Conservation (phyloP, 2,797 vertebrate genomes). For the Eulemur mongoz region DNA sequence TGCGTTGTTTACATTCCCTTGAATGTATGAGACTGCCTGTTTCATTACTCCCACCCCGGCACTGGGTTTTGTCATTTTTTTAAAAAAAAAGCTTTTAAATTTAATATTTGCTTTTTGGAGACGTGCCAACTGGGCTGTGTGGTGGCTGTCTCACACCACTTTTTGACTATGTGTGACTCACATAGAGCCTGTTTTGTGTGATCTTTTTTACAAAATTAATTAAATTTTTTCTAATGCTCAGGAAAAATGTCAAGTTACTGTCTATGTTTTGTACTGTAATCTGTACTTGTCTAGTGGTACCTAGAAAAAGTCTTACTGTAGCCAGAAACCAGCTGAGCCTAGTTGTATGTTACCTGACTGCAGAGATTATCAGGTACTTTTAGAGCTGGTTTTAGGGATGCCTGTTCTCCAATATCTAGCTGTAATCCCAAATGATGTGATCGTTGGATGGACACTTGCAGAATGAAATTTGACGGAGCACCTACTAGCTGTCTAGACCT, state of each 20-base stretch:
- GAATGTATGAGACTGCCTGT: neutral
- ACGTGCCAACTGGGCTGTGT: neutral
- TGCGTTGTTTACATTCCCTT: neutral
- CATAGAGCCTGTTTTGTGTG: neutral
- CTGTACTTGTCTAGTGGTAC: neutral
- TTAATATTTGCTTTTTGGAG: conserved; percentile 45
- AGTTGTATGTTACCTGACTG: neutral
- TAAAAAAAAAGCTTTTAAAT: conserved; percentile 8
- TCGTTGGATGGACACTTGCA: neutral
- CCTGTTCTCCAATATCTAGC: neutral
- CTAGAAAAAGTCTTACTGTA: neutral
- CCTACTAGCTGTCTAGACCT: neutral
- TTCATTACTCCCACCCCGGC: neutral
- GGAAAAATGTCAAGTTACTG: conserved; percentile 30
- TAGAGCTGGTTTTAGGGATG: neutral
- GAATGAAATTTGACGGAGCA: neutral
- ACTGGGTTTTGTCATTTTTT: neutral
- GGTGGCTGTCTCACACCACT: neutral
- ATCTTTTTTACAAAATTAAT: neutral
- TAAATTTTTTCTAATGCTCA: neutral
- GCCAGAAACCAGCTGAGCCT: neutral
- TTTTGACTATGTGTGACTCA: conserved; percentile 26
- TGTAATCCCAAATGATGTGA: neutral
- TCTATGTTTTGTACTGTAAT: neutral
- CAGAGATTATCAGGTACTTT: neutral